Base-by-base conservation (phyloP, 2,888 invertebrate species). In the Physocephala rufipes region DNA sequence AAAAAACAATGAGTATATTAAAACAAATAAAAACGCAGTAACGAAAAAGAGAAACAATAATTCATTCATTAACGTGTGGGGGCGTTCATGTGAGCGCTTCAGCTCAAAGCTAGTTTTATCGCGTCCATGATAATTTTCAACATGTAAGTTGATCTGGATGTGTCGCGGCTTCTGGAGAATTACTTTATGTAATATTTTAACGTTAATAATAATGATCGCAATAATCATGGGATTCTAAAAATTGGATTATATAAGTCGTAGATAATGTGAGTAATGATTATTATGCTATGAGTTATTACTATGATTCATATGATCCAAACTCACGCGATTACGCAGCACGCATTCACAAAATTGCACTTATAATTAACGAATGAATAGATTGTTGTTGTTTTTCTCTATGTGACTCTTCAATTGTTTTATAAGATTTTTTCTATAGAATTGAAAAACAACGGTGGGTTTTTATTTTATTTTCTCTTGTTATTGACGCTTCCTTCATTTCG, bases 331-430 rank as follows among this genome's bases (percentile, higher is more conserved):
- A 55, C 55, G 24, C 55, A 55, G 12, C 26, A 55, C 55, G 13
- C 55, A 55, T 1, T 26, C 26, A 55, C 28, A 30, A 51, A 53
- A 36, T 43, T 28, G 30, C 53, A 7, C 51, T 62, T 12, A 24
- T 58, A 72, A 47, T 61, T 71, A 63, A 65, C 43, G 21, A 9
- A 36, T 36, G 36, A 55, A 43, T 62, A 28, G 67, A 21, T 55
- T 45, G 59, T 70, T 69, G 59, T 28, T 61, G 58, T 63, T 67
- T 67, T 58, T 62, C 36, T 36, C 36, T 36, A 9, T 9, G n/a
- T n/a, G n/a, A 36, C 36, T 68, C 62, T 43, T 62, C 61, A 68
- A 68, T 68, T 68, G 62, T 68, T 62, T 68, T 49, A 30, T 61
- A 28, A 51, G 51, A 51, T 43, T 62, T 43, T 12, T 16, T 45